phyloP scores from a whole-genome alignment of 1,140 invertebrate genomes.

The Colletes gigas region DNA sequence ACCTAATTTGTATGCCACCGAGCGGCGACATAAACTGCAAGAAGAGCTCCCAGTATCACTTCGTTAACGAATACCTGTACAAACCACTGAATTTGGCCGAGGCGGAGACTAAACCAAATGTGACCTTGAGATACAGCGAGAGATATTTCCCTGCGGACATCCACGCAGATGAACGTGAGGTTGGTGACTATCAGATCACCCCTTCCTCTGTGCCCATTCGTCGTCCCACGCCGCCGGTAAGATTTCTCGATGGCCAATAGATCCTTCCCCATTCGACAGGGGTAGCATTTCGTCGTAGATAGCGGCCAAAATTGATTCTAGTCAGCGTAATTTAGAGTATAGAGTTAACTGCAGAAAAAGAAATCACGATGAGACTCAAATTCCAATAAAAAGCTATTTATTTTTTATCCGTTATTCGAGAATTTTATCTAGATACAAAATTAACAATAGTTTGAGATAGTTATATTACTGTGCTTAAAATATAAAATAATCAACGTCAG shows the following conservation, averaged over 20 bases:
- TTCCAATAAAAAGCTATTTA: no score
- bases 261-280: no score
- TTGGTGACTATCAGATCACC: constrained; percentile 82
- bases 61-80: constrained; percentile 96
- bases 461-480: not conserved
- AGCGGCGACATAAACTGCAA: constrained; percentile 94
- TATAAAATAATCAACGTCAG: not conserved
- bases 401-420: no score
- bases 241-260: not conserved
- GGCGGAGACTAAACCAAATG: constrained; percentile 89
- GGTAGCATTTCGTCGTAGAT: no score
- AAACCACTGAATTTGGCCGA: constrained; percentile 92
- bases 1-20: constrained; percentile 95
- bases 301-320: no score
- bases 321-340: no score
- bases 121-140: constrained; percentile 92
- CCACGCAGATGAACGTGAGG: constrained; percentile 86
- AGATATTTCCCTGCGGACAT: constrained; percentile 90
- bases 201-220: constrained; percentile 62
- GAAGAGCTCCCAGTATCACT: constrained; percentile 93
- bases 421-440: no score
- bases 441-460: no score
- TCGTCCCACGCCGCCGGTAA: constrained; percentile 69
- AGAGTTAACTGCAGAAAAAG: no score
- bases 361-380: no score